Evolutionary conservation across 2,113 vertebrate genomes (phyloP), one percentile per base, ranked within the genome.

Genomic region (Amia ocellicauda): DNA sequence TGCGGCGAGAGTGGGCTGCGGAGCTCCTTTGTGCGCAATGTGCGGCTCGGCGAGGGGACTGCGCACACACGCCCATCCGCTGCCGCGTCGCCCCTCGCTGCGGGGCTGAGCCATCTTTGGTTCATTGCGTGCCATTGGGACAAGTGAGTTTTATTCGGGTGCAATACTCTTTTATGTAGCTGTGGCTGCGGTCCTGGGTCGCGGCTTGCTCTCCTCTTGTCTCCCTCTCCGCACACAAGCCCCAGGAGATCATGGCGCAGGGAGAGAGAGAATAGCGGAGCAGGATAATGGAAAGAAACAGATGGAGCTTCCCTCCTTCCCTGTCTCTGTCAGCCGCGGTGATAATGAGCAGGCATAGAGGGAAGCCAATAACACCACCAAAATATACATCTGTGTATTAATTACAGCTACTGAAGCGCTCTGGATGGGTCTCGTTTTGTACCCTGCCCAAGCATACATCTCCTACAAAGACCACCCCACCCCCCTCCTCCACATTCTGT

Each of bases 41-140:
- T 36, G 31, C 31, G 31, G 27, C 54, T 31, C 19, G 40, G n/a
- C 22, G 3, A 54, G 59, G 58, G 27, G 68, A 66, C 41, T 50
- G 71, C 63, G 63, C 41, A 69, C 72, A 72, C 72, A 74, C 64
- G 70, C 71, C 71, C 69, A 68, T 68, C 55, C 64, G 45, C 62
- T 65, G 27, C 17, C 7, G 2, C 16, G 7, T 50, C 17, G 16
- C 7, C 17, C 5, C 47, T 7, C 7, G 47, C 8, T 7, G 16
- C 7, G 8, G 11, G 56, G 14, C 40, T 19, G 11, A 17, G 47
- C 1, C 4, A 27, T 26, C 28, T 36, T 36, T 52, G 65, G 57
- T 54, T 27, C 53, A 50, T 54, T 14, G 5, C 29, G 55, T 26
- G 50, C 13, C 16, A 47, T 40, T 53, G 58, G 17, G 53, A 47